A percentile compares a stretch with the other conserved stretches of the same genome.
Evolutionary conservation across 2,797 vertebrate species (phyloP).

Genomic region (Danio choprae): DNA sequence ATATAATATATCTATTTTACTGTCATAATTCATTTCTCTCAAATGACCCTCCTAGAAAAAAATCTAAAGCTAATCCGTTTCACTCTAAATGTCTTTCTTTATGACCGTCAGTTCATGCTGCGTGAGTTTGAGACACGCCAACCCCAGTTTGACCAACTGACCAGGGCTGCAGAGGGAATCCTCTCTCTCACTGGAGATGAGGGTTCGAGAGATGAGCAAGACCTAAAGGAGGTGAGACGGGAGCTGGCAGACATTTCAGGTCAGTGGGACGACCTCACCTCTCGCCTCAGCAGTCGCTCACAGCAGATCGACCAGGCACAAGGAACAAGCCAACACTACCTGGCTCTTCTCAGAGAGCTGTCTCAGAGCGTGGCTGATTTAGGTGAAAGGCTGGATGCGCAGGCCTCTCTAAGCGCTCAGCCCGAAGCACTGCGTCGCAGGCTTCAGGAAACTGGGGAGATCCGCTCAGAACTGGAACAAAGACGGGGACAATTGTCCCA

Average conservation of each 20-base stretch:
- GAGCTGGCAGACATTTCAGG: slow-evolving; percentile 86
- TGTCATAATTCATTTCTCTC: too few relatives aligned
- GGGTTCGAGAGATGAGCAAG: slow-evolving; percentile 74
- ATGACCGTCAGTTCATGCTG: slow-evolving; percentile 89
- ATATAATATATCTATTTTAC: too few relatives aligned
- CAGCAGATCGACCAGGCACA: slow-evolving; percentile 91
- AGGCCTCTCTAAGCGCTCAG: slow-evolving; percentile 89
- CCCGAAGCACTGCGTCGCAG: slow-evolving; percentile 91
- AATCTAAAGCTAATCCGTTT: too few relatives aligned
- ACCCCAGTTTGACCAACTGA: slow-evolving; percentile 93
- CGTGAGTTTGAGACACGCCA: slow-evolving; percentile 95
- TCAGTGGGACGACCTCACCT: slow-evolving; percentile 90
- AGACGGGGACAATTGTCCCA: slow-evolving; percentile 82
- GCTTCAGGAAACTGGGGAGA: slow-evolving; percentile 93
- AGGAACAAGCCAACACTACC: slow-evolving; percentile 90
- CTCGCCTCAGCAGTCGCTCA: slow-evolving; percentile 85
- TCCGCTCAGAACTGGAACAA: slow-evolving; percentile 90
- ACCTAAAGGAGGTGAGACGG: slow-evolving; percentile 82
- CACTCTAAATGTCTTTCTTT: too few relatives aligned
- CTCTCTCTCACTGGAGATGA: slow-evolving; percentile 81
- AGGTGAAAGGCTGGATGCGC: slow-evolving; percentile 84
- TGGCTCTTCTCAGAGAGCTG: slow-evolving; percentile 86
- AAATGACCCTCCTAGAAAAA: too few relatives aligned
- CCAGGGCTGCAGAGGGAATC: slow-evolving; percentile 89
- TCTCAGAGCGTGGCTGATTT: slow-evolving; percentile 85